Percentiles rank a stretch among this genome's conserved stretches.
These are phyloP conservation scores for Drosophila acutilabella DNA, from an alignment of 2,888 invertebrate genomes.

Conservation along the genomic window DNA sequence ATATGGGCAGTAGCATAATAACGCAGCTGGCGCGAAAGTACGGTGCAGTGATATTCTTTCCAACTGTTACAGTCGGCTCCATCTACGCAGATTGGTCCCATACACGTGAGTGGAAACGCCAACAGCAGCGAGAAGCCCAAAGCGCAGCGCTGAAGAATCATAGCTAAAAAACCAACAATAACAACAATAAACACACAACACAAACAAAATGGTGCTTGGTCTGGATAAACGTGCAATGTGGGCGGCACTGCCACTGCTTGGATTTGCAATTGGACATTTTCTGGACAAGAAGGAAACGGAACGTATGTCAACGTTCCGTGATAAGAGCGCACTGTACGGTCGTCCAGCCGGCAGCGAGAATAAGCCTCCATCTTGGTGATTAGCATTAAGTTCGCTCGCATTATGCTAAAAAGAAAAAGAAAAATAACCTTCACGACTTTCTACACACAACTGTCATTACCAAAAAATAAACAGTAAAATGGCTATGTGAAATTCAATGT, in stretches of 20 bases:
- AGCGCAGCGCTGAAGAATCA: slow-evolving; percentile 54
- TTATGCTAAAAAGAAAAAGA: slow-evolving; percentile 2
- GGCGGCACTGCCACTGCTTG: slow-evolving; percentile 86
- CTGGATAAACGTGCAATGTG: slow-evolving; percentile 86
- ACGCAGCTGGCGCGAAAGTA: slow-evolving; percentile 87
- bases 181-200: slow-evolving; percentile 81
- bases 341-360: slow-evolving; percentile 88
- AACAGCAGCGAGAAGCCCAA: slow-evolving; percentile 74
- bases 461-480: slow-evolving; percentile 56
- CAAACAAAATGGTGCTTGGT: slow-evolving; percentile 86
- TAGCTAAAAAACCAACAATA: slow-evolving; percentile 40
- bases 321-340: slow-evolving; percentile 92
- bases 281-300: slow-evolving; percentile 90
- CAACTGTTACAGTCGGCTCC: slow-evolving; percentile 86
- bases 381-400: slow-evolving; percentile 26
- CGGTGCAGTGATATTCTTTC: slow-evolving; percentile 89
- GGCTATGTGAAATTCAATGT: slow-evolving; percentile 52
- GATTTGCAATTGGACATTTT: slow-evolving; percentile 87
- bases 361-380: slow-evolving; percentile 89
- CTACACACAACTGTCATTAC: slow-evolving; percentile 52
- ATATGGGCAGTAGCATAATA: slow-evolving; percentile 81
- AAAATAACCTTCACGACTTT: slow-evolving; percentile 13
- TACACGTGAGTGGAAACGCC: slow-evolving; percentile 90
- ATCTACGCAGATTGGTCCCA: slow-evolving; percentile 91
- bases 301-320: slow-evolving; percentile 90